These are phyloP conservation scores for Girardinus metallicus DNA, from an alignment of 2,797 vertebrate species.

Conservation along the genomic window DNA sequence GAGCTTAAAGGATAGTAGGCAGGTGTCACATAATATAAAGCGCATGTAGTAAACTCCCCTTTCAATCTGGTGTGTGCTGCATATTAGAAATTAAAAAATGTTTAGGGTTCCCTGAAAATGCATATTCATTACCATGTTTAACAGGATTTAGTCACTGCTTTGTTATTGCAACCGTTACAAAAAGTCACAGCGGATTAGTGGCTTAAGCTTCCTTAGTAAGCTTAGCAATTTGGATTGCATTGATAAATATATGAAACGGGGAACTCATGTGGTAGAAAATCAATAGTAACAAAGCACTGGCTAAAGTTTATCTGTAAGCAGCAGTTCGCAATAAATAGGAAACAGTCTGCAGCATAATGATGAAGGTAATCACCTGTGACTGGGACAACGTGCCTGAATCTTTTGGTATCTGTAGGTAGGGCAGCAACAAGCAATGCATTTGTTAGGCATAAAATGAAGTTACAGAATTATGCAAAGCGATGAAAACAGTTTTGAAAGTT, in stretches of 20 bases:
- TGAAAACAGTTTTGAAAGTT: neutral
- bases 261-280: neutral
- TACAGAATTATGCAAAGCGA: neutral
- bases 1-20: neutral
- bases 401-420: neutral
- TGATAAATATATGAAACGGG: neutral
- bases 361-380: neutral
- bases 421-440: neutral
- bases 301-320: neutral
- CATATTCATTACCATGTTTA: neutral
- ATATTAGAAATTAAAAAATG: neutral
- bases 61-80: neutral
- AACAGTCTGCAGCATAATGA: neutral
- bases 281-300: neutral
- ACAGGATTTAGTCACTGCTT: slow-evolving; percentile 1
- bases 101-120: neutral
- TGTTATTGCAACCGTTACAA: neutral
- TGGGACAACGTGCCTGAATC: neutral
- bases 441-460: neutral
- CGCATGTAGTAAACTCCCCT: neutral
- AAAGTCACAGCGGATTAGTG: neutral
- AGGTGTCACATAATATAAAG: neutral
- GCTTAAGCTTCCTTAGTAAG: slow-evolving; percentile 4
- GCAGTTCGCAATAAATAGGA: neutral
- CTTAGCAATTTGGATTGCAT: slow-evolving; percentile 1